Evolutionary conservation across 2,113 vertebrate genomes (phyloP), one percentile per base, ranked within the genome.

Genomic region (Cervus canadensis): DNA sequence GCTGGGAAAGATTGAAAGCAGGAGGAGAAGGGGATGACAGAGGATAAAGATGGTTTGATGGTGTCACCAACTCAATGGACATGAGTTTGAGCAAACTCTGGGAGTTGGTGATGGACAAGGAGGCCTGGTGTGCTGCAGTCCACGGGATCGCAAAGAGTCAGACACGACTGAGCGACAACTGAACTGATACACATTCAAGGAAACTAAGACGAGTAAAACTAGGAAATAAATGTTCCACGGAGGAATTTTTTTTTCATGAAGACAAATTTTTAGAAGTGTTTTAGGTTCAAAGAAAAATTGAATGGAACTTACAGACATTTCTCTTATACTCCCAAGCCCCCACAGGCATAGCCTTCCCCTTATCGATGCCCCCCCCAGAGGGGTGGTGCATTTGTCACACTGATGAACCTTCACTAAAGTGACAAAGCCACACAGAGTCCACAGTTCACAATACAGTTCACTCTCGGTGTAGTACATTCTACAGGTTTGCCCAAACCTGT

Each of bases 271-370:
- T 78, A 48, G 26, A 36, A 89, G 28, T 78, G 57, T 50, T 52
- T 62, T 13, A 33, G 21, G 36, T 57, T 85, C 91, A 40, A 30
- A 36, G 28, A 2, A 57, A 43, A 54, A 23, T 5, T 36, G 67
- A 78, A 40, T 19, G 28, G 56, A 30, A 30, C 19, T 6, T 14
- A 12, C 2, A 40, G 59, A 25, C 52, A n/a, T 11, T 57, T 50
- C 10, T 19, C 48, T 26, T 15, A 13, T 23, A 1, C 21, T 76
- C 15, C n/a, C 26, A 13, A 7, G 0, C 3, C 28, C 4, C n/a
- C 30, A 7, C 1, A 1, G 12, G 36, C 48, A 11, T 0, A 2
- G 12, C 50, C 5, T 1, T 19, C 3, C 36, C 11, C 0, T 7
- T 40, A 11, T 5, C 15, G 40, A 26, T 9, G 2, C 3, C 71